phyloP scores from a whole-genome alignment of 1,140 invertebrate genomes.

The Calliphora vicina region DNA sequence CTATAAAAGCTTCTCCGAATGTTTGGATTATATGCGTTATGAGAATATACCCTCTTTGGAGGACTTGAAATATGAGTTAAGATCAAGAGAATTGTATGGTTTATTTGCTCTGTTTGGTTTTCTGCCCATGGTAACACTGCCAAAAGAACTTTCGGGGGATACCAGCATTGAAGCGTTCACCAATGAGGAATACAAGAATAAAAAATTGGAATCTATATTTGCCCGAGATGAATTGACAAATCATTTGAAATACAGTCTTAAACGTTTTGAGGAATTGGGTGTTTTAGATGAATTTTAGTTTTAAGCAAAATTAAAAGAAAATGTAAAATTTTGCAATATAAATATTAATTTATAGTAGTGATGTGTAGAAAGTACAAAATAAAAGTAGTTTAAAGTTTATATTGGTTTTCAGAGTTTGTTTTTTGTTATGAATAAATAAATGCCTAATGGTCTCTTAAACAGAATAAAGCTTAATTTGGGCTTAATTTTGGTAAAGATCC shows the following conservation, averaged over 20 bases:
- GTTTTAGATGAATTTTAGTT: slow-evolving; percentile 50
- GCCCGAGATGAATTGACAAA: slow-evolving; percentile 46
- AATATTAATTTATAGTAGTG: not conserved
- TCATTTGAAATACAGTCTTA: slow-evolving; percentile 49
- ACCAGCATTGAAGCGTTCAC: slow-evolving; percentile 53
- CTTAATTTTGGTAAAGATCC: too few species aligned
- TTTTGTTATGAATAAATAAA: too few species aligned
- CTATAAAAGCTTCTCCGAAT: slow-evolving; percentile 48
- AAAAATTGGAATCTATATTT: slow-evolving; percentile 51
- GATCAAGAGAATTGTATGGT: slow-evolving; percentile 55
- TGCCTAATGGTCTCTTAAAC: too few species aligned
- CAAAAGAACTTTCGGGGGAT: slow-evolving; percentile 49
- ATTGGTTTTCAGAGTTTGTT: too few species aligned
- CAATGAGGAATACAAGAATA: slow-evolving; percentile 45
- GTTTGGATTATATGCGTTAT: slow-evolving; percentile 61
- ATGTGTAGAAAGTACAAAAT: not conserved
- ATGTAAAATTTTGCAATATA: not conserved
- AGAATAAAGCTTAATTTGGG: too few species aligned
- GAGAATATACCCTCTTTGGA: slow-evolving; percentile 61
- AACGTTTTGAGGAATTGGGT: slow-evolving; percentile 50
- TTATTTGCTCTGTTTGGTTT: slow-evolving; percentile 53
- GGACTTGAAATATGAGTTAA: slow-evolving; percentile 55
- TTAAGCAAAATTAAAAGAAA: not conserved
- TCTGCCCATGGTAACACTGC: slow-evolving; percentile 53
- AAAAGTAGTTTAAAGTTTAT: not conserved